Conservation (phyloP, 1,140 invertebrate species). For the Drosophila azteca region DNA sequence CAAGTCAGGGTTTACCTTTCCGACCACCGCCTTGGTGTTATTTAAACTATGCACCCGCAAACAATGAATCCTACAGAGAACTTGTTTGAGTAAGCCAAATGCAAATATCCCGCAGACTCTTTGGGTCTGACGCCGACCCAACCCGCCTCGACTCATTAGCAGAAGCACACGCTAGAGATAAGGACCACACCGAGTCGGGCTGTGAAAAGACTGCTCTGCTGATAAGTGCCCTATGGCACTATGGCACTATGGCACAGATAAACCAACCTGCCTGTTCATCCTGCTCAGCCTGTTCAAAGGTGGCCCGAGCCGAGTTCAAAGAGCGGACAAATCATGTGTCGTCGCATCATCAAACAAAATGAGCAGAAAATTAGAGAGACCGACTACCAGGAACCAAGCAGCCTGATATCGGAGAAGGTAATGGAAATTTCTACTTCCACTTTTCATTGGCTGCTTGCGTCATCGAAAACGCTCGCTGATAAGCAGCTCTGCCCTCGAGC, state of each 20-base stretch:
- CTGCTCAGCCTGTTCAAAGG: too few relatives aligned
- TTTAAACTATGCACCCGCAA: not conserved
- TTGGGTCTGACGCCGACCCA: not conserved
- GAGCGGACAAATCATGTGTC: constrained; percentile 57
- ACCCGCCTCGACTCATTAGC: constrained; percentile 18
- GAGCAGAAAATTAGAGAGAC: constrained; percentile 66
- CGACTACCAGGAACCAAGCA: constrained; percentile 42
- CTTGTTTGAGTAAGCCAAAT: constrained; percentile 44
- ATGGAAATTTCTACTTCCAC: constrained; percentile 10
- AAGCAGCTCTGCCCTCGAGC: not conserved
- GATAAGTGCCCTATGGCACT: constrained; percentile 12
- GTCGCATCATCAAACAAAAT: constrained; percentile 70
- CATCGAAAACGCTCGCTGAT: constrained; percentile 57
- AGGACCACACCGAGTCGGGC: constrained; percentile 57
- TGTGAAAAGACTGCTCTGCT: constrained; percentile 1
- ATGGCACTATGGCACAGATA: constrained; percentile 16
- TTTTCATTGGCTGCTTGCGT: constrained; percentile 60
- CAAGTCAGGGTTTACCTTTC: constrained; percentile 33
- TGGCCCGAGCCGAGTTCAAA: constrained; percentile 40
- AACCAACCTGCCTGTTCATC: not conserved
- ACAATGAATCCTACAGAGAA: constrained; percentile 35
- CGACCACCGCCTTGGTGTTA: too few relatives aligned
- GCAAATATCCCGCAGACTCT: constrained; percentile 52
- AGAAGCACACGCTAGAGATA: constrained; percentile 62
- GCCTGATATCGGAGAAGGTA: constrained; percentile 16